phyloP scores from a whole-genome alignment of 2,797 vertebrate species.

The Cyclura pinguis region DNA sequence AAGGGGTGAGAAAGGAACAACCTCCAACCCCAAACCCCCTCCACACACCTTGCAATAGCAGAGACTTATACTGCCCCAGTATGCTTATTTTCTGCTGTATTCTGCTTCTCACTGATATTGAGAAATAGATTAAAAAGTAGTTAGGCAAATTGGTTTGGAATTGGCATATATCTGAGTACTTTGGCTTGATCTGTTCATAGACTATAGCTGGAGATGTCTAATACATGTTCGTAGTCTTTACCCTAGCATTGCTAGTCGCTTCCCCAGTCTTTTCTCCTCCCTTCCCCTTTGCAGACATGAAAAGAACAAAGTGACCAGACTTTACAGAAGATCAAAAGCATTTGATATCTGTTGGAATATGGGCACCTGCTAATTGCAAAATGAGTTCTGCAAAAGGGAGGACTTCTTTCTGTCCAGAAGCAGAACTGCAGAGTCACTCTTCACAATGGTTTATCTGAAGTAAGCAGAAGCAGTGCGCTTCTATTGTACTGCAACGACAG shows the following conservation, averaged over 20 bases:
- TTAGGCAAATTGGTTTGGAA: neutral
- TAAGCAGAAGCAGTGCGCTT: neutral
- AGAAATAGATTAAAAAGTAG: neutral
- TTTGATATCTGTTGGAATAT: neutral
- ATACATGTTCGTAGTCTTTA: neutral
- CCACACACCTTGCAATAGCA: too few relatives aligned
- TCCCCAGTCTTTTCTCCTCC: too few relatives aligned
- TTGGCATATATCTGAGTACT: neutral
- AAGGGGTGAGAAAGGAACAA: neutral
- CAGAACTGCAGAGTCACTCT: neutral
- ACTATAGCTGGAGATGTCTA: neutral
- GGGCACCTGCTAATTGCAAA: slow-evolving; percentile 6
- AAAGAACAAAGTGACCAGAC: neutral
- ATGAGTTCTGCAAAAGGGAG: slow-evolving; percentile 2
- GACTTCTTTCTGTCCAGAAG: slow-evolving; percentile 10
- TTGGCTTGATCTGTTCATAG: neutral
- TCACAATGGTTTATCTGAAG: neutral
- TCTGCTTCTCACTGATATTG: neutral
- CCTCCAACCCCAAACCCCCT: too few relatives aligned
- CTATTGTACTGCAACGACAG: slow-evolving; percentile 4
- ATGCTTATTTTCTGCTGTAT: neutral
- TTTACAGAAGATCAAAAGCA: neutral
- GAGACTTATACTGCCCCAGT: too few relatives aligned
- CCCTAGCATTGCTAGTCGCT: neutral
- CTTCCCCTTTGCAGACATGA: neutral